phyloP scores from a whole-genome alignment of 2,888 invertebrate species.

The Monopis laevigella region DNA sequence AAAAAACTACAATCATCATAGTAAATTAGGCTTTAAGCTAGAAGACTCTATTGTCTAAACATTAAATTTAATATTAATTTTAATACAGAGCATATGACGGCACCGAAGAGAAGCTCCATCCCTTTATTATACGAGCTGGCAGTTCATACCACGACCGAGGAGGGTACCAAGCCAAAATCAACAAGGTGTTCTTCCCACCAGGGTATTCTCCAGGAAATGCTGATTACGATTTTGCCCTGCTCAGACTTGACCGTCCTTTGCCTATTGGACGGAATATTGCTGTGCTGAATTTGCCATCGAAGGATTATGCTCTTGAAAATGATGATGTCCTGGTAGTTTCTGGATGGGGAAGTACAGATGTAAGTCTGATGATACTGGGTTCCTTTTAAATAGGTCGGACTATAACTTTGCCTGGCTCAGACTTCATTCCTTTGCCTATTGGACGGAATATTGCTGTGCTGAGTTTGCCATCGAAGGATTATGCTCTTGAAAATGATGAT shows the following conservation, averaged over 20 bases:
- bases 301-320: slow-evolving; percentile 36
- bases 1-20: no score
- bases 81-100: slow-evolving; percentile 41
- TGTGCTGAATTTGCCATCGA: slow-evolving; percentile 48
- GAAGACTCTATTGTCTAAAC: not conserved
- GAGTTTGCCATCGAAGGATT: slow-evolving; percentile 47
- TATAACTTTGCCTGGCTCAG: no score
- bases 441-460: slow-evolving; percentile 53
- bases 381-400: no score
- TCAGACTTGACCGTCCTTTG: slow-evolving; percentile 50
- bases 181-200: slow-evolving; percentile 48
- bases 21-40: no score
- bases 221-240: slow-evolving; percentile 44
- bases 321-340: slow-evolving; percentile 50
- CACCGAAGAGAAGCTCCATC: slow-evolving; percentile 34
- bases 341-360: slow-evolving; percentile 58
- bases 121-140: slow-evolving; percentile 46
- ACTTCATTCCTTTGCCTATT: slow-evolving; percentile 54
- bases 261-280: slow-evolving; percentile 55
- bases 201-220: slow-evolving; percentile 44
- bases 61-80: not conserved
- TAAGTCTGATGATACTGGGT: no score
- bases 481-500: slow-evolving; percentile 37
- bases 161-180: slow-evolving; percentile 42
- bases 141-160: slow-evolving; percentile 55